These are phyloP conservation scores for Balanococcus diminutus DNA, from an alignment of 2,888 invertebrate species.

Conservation along the genomic window DNA sequence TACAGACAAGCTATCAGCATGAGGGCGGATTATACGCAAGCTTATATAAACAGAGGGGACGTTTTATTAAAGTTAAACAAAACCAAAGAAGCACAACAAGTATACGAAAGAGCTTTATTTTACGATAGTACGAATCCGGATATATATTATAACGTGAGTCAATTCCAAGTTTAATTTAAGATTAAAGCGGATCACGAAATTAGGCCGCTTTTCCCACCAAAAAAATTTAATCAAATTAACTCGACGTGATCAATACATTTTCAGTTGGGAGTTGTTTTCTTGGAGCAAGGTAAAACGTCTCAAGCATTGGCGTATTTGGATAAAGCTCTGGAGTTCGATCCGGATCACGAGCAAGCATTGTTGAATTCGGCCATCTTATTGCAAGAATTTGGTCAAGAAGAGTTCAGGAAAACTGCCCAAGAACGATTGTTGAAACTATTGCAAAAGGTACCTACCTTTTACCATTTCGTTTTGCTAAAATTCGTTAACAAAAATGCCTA, in stretches of 20 bases:
- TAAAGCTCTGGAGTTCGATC: conserved; percentile 89
- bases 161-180: conserved; percentile 30
- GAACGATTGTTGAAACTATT: conserved; percentile 82
- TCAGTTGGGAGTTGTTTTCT: conserved; percentile 89
- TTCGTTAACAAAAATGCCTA: background rate
- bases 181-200: background rate
- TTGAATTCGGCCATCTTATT: conserved; percentile 93
- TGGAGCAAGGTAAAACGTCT: conserved; percentile 89
- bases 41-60: conserved; percentile 96
- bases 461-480: too few species aligned
- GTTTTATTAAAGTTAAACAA: conserved; percentile 93
- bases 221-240: background rate
- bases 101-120: conserved; percentile 88
- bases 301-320: conserved; percentile 91
- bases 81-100: conserved; percentile 91
- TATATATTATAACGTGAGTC: conserved; percentile 90
- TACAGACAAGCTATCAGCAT: conserved; percentile 96
- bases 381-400: conserved; percentile 84
- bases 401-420: conserved; percentile 78
- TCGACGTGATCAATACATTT: conserved; percentile 59
- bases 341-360: conserved; percentile 92
- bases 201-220: background rate
- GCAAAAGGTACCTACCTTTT: too few species aligned
- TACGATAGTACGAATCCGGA: conserved; percentile 94
- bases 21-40: conserved; percentile 94